Base-by-base conservation (phyloP, 2,113 vertebrate species). In the Holacanthus passer region DNA sequence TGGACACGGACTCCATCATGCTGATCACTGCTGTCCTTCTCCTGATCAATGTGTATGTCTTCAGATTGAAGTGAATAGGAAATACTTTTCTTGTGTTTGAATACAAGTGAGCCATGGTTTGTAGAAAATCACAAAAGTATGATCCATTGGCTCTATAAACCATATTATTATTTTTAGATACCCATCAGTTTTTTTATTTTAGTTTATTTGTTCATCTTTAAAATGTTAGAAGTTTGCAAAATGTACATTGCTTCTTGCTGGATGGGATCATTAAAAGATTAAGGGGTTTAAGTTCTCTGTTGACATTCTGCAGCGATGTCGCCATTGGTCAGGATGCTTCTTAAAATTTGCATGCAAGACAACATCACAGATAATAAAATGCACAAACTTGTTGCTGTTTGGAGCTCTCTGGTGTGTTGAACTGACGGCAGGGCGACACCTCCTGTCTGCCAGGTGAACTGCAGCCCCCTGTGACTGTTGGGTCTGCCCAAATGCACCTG, bases 371-470 rank as follows among this genome's bases (percentile, higher is more conserved):
- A 27, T 39, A 41, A 7, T n/a, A 62, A 62, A 41, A 64, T 22
- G 58, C 35, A 43, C 22, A 27, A 11, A 7, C 7, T 48, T 48
- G 43, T 20, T 19, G 16, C 11, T 3, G 50, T 14, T 59, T 5
- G 6, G 6, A 31, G 29, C 12, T 3, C 20, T 17, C 20, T 27
- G 52, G 0, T 32, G 6, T 35, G 50, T 20, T 32, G 45, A 47
- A 29, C 48, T 55, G 64, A 52, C 35, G 59, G 41, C 55, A 55
- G 43, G 67, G 74, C 47, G 68, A 47, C 86, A 63, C 81, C 81
- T 82, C 72, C 75, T 88, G 89, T 52, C 11, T 13, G n/a, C 47
- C 14, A 22, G 45, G 2, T 13, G 71, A 82, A 77, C 67, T 80
- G 79, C 79, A 79, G 43, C 16, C 7, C 24, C 19, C 24, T 9